Base-by-base conservation (phyloP, 2,113 vertebrate genomes). In the Tricholaema leucomelas region DNA sequence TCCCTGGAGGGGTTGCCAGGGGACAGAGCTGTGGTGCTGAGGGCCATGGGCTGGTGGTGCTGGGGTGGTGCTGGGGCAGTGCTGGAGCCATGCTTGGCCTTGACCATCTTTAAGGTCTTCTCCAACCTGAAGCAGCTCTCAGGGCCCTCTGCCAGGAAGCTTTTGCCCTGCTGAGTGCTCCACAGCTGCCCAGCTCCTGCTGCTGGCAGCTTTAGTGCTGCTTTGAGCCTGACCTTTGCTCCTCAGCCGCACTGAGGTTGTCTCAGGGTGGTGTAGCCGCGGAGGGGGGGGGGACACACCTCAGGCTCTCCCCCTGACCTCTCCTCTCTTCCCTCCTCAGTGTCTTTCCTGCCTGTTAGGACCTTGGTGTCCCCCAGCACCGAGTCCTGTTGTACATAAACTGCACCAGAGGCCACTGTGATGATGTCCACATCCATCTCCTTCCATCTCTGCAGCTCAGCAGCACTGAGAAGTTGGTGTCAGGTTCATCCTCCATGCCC, bases 281-380 rank as follows among this genome's bases (percentile, higher is more conserved):
- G 14, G 50, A 13, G 80, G 23, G 42, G 31, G 12, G 14, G 21
- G 9, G 76, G 23, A 38, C 48, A 65, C 35, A 21, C 24, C 52
- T 81, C 33, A 25, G 50, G 58, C 64, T 70, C 91, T 59, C 92
- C 2, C 0, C 3, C 6, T 56, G 14, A 30, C 71, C 80, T 74
- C 90, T 85, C 81, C 88, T 75, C 76, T 95, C 44, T 78, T 95
- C 86, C 84, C 72, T 55, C 40, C 40, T 91, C 91, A 98, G 98
- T 63, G 97, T 98, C 92, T 98, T 98, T 95, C 98, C 97, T 96
- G 96, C 97, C 91, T 98, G 98, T 97, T 98, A 98, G 96, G 97
- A 95, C 83, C 95, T 96, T 76, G 95, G 46, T 79, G 21, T 95
- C 88, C 90, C 91, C 92, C 96, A 95, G 88, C 97, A 93, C 96